These are phyloP conservation scores for Oncorhynchus mykiss DNA, from an alignment of 2,113 vertebrate species.

Conservation along the genomic window DNA sequence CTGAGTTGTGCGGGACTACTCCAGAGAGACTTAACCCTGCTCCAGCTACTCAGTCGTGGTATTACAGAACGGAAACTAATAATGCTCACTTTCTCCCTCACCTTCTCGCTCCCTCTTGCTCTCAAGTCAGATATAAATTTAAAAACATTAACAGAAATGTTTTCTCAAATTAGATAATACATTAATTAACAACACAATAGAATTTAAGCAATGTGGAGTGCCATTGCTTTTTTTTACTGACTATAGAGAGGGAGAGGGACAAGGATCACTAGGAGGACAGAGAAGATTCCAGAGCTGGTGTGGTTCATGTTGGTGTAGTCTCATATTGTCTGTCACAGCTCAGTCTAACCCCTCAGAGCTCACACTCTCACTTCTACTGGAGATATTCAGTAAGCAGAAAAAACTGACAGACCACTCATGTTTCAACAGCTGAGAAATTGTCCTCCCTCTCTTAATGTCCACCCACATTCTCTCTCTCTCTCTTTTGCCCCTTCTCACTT, in stretches of 20 bases:
- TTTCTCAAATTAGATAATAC: no score
- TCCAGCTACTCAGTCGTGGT: no score
- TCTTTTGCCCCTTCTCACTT: not conserved
- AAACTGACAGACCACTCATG: conserved; percentile 8
- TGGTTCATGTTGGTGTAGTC: no score
- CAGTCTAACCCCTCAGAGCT: not conserved
- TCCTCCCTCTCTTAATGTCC: not conserved
- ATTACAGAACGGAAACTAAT: conserved; percentile 1
- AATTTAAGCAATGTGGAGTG: not conserved
- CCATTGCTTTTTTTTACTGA: no score
- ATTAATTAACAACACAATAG: no score
- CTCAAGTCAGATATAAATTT: not conserved
- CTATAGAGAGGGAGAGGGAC: no score
- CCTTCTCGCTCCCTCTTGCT: not conserved
- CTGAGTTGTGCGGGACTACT: no score
- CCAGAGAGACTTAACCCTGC: no score
- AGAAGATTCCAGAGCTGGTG: no score
- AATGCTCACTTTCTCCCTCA: not conserved
- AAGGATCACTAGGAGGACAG: no score
- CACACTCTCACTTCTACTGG: conserved; percentile 27
- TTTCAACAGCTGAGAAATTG: conserved; percentile 37
- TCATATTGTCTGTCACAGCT: not conserved
- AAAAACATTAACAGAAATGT: no score
- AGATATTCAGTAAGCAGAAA: conserved; percentile 37
- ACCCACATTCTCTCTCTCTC: not conserved